Percentiles rank a stretch among this genome's conserved stretches.
phyloP scores from a whole-genome alignment of 2,797 vertebrate genomes.

The Typhlichthys subterraneus region DNA sequence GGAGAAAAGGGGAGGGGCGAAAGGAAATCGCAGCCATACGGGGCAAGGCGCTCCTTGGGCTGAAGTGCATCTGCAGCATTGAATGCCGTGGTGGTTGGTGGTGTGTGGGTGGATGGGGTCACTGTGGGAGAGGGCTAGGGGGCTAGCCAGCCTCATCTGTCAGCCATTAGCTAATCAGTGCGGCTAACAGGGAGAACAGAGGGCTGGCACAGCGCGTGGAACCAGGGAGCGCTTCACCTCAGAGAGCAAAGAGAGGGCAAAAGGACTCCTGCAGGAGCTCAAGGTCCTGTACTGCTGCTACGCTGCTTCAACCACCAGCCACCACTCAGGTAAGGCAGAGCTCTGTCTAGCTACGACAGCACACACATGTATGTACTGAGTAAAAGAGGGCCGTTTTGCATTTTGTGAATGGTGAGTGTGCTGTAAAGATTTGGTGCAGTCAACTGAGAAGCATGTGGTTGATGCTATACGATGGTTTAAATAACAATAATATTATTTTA shows the following conservation, averaged over 20 bases:
- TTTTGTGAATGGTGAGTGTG: conserved; percentile 3
- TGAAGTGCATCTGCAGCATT: conserved; percentile 50
- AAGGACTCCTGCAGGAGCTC: conserved; percentile 46
- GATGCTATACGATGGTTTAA: too few species aligned
- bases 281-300: conserved; percentile 46
- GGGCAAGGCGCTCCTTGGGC: conserved; percentile 45
- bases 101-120: conserved; percentile 39
- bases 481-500: background rate
- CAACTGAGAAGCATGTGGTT: background rate
- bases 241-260: conserved; percentile 32
- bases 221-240: conserved; percentile 49
- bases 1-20: conserved; percentile 51
- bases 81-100: background rate
- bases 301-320: conserved; percentile 36
- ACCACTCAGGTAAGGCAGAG: too few species aligned
- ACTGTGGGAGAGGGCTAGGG: conserved; percentile 29
- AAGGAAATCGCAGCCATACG: conserved; percentile 66
- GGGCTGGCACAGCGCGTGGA: conserved; percentile 42
- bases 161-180: conserved; percentile 65
- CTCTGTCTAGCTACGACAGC: conserved; percentile 1
- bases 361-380: background rate
- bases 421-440: background rate
- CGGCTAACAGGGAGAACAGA: conserved; percentile 47
- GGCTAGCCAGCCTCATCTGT: conserved; percentile 55
- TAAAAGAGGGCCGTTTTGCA: background rate